Evolutionary conservation across 2,113 vertebrate species (phyloP).

Genomic region (Petrocephalus zakoni): DNA sequence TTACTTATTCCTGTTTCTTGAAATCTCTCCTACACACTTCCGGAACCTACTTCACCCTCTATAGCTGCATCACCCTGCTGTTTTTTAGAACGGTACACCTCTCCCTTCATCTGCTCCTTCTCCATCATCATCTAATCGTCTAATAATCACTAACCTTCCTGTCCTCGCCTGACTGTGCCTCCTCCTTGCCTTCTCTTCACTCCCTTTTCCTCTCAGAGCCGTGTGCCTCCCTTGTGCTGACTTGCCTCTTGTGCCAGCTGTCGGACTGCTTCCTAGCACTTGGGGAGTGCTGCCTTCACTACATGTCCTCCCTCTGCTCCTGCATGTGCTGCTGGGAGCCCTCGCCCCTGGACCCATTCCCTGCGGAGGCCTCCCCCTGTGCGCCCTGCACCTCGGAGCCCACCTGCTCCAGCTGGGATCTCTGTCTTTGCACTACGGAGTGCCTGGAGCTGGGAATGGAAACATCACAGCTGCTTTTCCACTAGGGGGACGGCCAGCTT

Average conservation of each 20-base stretch:
- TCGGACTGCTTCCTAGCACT: conserved; percentile 32
- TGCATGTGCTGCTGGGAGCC: neutral
- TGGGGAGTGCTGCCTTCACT: conserved; percentile 9
- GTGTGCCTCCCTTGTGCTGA: conserved; percentile 34
- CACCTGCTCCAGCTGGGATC: conserved; percentile 24
- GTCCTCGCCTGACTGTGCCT: neutral
- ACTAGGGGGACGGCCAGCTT: neutral
- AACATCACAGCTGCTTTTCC: conserved; percentile 37
- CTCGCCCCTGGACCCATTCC: conserved; percentile 32
- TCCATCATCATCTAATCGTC: neutral
- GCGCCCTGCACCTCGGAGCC: neutral
- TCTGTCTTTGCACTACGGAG: conserved; percentile 33
- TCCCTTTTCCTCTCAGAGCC: conserved; percentile 28
- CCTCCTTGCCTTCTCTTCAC: neutral
- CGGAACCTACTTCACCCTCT: neutral
- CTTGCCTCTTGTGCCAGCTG: conserved; percentile 38
- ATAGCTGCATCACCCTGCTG: neutral
- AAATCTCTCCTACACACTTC: neutral
- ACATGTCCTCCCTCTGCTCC: conserved; percentile 18
- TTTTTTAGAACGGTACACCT: neutral
- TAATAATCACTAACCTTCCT: neutral
- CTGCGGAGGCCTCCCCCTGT: conserved; percentile 31
- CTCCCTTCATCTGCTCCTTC: neutral
- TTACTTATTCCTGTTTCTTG: neutral
- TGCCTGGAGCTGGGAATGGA: conserved; percentile 41